Evolutionary conservation across 2,113 vertebrate genomes (phyloP), one percentile per base, ranked within the genome.

Genomic region (Thomomys bottae): DNA sequence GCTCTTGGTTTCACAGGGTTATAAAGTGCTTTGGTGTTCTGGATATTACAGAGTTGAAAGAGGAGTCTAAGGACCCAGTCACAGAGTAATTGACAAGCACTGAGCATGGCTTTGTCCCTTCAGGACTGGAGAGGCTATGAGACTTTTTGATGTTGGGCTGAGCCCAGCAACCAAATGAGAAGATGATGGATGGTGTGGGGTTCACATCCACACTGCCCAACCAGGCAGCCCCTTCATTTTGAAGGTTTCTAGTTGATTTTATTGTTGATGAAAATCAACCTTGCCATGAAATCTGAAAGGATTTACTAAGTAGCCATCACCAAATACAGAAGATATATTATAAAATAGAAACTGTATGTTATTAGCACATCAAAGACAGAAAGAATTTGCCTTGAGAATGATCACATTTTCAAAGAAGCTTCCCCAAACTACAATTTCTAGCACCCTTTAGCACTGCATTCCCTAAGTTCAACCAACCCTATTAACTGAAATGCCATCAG

Each of bases 181-280:
- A 49, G 66, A 79, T 30, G 57, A 63, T 63, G 40, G 38, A 49
- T 26, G 24, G n/a, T 10, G 23, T 0, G 0, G 12, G 10, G 26
- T 64, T 91, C 70, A 57, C 18, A 30, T 8, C 17, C 24, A 18
- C 6, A 28, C 20, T 87, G 67, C 87, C 59, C 81, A 94, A 94
- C 9, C 49, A 83, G 76, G 87, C 84, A 89, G n/a, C 21, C 0
- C 3, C 26, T 70, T 21, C 26, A 26, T 92, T 94, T 93, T 93
- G 89, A 93, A 91, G 84, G 28, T 38, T 92, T 94, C 87, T 20
- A 67, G 84, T 71, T 87, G 68, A 92, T 91, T 93, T 93, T 83
- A 70, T 90, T 92, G 70, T 89, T 87, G 89, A 92, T 92, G 49
- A 92, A 96, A 95, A 87, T 93, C 80, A 91, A 45, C 92, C 88